A percentile compares a stretch with the other conserved stretches of the same genome.
phyloP scores from a whole-genome alignment of 2,888 invertebrate genomes.

The Harpalus rubripes region DNA sequence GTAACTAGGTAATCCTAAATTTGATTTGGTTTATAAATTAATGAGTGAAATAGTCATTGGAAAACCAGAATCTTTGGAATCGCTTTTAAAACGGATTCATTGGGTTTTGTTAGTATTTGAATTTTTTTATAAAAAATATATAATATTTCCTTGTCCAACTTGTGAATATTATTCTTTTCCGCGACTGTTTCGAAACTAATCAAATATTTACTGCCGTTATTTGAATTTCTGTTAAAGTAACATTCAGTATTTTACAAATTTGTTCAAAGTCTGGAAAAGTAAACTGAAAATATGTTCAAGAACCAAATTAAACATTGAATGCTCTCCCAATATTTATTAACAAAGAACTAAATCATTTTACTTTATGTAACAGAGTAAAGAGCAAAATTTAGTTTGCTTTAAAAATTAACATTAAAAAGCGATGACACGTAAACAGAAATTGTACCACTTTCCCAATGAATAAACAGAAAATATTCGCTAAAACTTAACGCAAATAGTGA shows the following conservation, averaged over 20 bases:
- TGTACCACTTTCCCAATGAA: slow-evolving; percentile 14
- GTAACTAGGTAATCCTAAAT: no score
- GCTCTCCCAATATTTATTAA: slow-evolving; percentile 16
- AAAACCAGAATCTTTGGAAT: no score
- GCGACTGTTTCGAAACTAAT: neutral
- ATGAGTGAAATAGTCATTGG: no score
- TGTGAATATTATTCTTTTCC: no score
- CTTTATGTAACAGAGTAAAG: slow-evolving; percentile 35
- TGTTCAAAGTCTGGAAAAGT: slow-evolving; percentile 22
- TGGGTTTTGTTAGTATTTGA: no score
- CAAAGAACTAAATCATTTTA: slow-evolving; percentile 34
- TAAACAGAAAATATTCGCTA: slow-evolving; percentile 31
- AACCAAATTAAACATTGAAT: slow-evolving; percentile 22
- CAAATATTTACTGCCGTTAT: slow-evolving; percentile 17
- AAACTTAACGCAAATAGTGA: slow-evolving; percentile 8
- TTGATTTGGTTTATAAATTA: no score
- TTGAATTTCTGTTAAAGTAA: slow-evolving; percentile 3
- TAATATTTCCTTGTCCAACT: no score
- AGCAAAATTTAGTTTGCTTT: slow-evolving; percentile 10
- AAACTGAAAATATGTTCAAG: slow-evolving; percentile 21
- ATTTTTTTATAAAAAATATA: no score
- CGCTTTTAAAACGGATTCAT: no score
- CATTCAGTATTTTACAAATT: slow-evolving; percentile 40
- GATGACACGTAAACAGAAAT: slow-evolving; percentile 4
- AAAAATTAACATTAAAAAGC: slow-evolving; percentile 22